Conservation (phyloP, 2,113 vertebrate genomes). For the Acanthisitta chloris region DNA sequence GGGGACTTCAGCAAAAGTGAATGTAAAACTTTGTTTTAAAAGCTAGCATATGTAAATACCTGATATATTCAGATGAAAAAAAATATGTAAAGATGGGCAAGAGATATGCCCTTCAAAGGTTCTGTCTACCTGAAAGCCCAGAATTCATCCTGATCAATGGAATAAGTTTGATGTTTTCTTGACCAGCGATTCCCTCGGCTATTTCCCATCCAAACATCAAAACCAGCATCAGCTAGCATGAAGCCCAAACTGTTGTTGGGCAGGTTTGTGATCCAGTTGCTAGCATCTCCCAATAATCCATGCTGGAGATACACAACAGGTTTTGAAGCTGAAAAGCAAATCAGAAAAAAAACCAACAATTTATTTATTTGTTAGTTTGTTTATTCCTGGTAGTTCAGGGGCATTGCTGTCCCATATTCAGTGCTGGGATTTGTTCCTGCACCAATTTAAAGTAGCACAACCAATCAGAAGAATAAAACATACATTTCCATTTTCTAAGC, state of each 20-base stretch:
- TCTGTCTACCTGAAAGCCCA: constrained; percentile 86
- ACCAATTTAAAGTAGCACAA: not conserved
- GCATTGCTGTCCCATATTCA: not conserved
- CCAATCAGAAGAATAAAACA: not conserved
- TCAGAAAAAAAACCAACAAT: not conserved
- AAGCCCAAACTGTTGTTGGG: constrained; percentile 84
- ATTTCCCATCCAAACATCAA: constrained; percentile 90
- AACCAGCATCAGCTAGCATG: constrained; percentile 83
- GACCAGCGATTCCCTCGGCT: constrained; percentile 89
- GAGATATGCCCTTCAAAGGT: not conserved
- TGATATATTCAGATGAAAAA: not conserved
- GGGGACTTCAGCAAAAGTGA: not conserved
- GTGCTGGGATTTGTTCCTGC: not conserved
- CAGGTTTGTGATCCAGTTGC: constrained; percentile 84
- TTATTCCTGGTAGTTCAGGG: not conserved
- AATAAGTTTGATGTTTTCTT: constrained; percentile 74
- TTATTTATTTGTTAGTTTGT: not conserved
- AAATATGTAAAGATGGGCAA: not conserved
- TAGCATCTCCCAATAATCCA: constrained; percentile 83
- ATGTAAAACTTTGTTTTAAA: not conserved
- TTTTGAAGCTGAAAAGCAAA: constrained; percentile 62
- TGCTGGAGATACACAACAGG: constrained; percentile 84
- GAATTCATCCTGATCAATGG: constrained; percentile 71
- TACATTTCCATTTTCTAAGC: not conserved
- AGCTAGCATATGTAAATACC: not conserved